Percentiles rank a stretch among this genome's conserved stretches.
phyloP scores from a whole-genome alignment of 2,888 invertebrate species.

The Axea sp. region DNA sequence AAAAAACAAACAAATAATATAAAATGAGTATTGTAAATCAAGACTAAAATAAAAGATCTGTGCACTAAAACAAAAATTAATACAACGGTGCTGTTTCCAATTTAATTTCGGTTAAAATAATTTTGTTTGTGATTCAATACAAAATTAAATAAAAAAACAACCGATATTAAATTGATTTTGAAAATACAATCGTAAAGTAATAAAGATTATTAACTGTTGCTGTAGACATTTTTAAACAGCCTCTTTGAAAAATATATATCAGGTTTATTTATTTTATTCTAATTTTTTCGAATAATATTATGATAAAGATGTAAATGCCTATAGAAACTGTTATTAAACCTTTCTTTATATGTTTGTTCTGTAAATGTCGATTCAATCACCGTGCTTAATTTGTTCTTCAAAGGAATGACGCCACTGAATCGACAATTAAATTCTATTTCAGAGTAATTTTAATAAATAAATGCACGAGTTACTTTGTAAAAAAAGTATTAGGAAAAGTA shows the following conservation, averaged over 20 bases:
- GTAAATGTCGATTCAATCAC: slow-evolving; percentile 7
- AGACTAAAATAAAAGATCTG: slow-evolving; percentile 29
- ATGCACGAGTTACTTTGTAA: slow-evolving; percentile 30
- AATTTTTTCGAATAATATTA: background rate
- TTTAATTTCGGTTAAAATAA: slow-evolving; percentile 14
- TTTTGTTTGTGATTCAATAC: too few species aligned
- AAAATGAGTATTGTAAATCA: slow-evolving; percentile 24
- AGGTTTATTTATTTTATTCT: too few species aligned
- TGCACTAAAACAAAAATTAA: slow-evolving; percentile 20
- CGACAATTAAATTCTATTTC: slow-evolving; percentile 12
- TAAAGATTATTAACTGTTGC: slow-evolving; percentile 31
- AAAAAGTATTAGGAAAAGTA: slow-evolving; percentile 44
- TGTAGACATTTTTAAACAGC: slow-evolving; percentile 12
- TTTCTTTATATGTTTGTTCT: slow-evolving; percentile 15
- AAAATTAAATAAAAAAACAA: too few species aligned
- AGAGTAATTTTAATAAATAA: background rate
- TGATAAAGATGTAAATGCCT: slow-evolving; percentile 18
- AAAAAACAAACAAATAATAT: slow-evolving; percentile 21
- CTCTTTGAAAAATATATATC: slow-evolving; percentile 1
- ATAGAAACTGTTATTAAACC: slow-evolving; percentile 24
- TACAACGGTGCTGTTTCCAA: slow-evolving; percentile 26
- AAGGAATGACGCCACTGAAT: slow-evolving; percentile 6
- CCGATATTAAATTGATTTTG: slow-evolving; percentile 23
- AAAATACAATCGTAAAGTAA: slow-evolving; percentile 3
- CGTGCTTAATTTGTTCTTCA: background rate